phyloP scores from a whole-genome alignment of 2,113 vertebrate species.

The Ahaetulla prasina region DNA sequence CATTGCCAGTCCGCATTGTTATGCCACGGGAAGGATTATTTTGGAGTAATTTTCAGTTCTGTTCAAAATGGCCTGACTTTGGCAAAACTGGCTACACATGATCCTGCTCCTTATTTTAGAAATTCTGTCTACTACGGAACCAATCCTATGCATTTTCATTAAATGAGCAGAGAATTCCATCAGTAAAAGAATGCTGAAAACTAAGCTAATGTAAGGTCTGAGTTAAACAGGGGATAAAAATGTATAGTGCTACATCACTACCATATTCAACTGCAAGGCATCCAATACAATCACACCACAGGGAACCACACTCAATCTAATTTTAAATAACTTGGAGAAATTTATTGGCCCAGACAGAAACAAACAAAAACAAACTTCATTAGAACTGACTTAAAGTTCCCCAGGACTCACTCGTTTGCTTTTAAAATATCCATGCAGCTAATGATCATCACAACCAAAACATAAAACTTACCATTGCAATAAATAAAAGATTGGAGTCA shows the following conservation, averaged over 20 bases:
- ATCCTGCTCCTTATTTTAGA: not conserved
- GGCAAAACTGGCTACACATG: not conserved
- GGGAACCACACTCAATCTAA: conserved; percentile 2
- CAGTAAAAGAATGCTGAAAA: not conserved
- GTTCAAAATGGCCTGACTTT: not conserved
- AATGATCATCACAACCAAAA: conserved; percentile 3
- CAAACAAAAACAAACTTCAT: conserved; percentile 29
- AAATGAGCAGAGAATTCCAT: not conserved
- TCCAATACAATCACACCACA: conserved; percentile 9
- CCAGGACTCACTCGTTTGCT: not conserved
- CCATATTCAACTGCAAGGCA: not conserved
- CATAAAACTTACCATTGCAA: conserved; percentile 1
- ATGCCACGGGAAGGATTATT: not conserved
- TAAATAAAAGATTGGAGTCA: conserved; percentile 23
- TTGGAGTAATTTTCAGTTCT: not conserved
- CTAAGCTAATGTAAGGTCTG: not conserved
- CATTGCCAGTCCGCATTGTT: not conserved
- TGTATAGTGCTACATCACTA: not conserved
- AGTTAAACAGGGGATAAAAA: conserved; percentile 10
- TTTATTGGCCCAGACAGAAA: conserved; percentile 20
- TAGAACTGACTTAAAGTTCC: conserved; percentile 17
- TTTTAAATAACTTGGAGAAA: conserved; percentile 15
- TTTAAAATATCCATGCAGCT: conserved; percentile 4
- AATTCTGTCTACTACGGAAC: not conserved
- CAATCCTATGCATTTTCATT: not conserved